These are phyloP conservation scores for Sander lucioperca DNA, from an alignment of 2,113 vertebrate genomes.

Conservation along the genomic window DNA sequence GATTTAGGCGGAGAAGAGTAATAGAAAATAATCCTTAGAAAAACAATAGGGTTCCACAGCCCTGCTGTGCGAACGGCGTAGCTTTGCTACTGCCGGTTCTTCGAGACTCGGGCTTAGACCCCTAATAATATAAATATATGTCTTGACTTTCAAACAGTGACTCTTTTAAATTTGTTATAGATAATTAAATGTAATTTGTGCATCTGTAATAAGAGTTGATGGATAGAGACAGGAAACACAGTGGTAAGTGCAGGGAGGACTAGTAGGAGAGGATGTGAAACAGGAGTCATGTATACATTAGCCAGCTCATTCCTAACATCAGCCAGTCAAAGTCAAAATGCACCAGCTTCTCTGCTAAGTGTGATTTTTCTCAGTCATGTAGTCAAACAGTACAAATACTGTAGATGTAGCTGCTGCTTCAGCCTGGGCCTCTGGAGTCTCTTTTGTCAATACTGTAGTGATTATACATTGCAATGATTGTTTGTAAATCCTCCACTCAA, in stretches of 20 bases:
- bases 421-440: background rate
- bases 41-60: no score
- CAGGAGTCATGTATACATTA: background rate
- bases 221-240: background rate
- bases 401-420: conserved; percentile 27
- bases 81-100: no score
- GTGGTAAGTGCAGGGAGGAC: background rate
- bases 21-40: no score
- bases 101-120: no score
- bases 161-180: background rate
- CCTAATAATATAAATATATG: background rate
- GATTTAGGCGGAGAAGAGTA: no score
- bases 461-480: background rate
- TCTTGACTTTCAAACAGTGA: background rate
- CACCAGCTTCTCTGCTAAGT: background rate
- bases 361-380: conserved; percentile 2
- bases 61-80: no score
- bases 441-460: conserved; percentile 17
- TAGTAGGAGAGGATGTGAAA: background rate
- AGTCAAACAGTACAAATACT: background rate
- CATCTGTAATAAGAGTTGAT: background rate
- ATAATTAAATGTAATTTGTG: background rate
- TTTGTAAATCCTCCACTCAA: conserved; percentile 31
- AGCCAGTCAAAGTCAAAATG: background rate
- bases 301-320: background rate